Conservation (phyloP, 2,113 vertebrate genomes). For the Hippocampus guttulatus region DNA sequence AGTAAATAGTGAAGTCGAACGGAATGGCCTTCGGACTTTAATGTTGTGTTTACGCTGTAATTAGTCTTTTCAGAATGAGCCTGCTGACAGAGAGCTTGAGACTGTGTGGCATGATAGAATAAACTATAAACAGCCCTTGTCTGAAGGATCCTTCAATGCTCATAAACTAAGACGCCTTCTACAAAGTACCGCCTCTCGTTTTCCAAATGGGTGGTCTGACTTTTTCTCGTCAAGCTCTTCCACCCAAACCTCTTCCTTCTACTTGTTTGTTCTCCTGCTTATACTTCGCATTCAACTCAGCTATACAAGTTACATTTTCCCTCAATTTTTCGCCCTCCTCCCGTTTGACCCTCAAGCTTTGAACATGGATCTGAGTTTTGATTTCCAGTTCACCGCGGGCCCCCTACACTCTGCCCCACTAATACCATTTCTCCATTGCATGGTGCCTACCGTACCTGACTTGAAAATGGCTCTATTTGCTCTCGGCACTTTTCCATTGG, state of each 20-base stretch:
- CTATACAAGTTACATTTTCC: slow-evolving; percentile 25
- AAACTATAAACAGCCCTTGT: slow-evolving; percentile 67
- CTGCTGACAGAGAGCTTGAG: slow-evolving; percentile 71
- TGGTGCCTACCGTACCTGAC: neutral
- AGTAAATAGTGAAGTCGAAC: slow-evolving; percentile 67
- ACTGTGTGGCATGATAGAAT: slow-evolving; percentile 65
- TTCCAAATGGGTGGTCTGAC: slow-evolving; percentile 67
- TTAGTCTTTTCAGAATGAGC: slow-evolving; percentile 72
- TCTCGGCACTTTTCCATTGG: neutral
- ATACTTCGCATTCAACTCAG: slow-evolving; percentile 19
- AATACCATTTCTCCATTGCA: neutral
- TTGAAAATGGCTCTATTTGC: neutral
- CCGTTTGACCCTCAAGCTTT: slow-evolving; percentile 46
- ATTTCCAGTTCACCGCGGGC: slow-evolving; percentile 82
- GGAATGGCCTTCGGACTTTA: slow-evolving; percentile 71
- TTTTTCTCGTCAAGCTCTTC: slow-evolving; percentile 37
- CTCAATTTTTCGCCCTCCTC: slow-evolving; percentile 22
- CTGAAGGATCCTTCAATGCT: slow-evolving; percentile 73
- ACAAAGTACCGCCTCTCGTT: slow-evolving; percentile 68
- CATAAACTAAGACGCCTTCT: slow-evolving; percentile 67
- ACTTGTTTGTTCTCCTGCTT: slow-evolving; percentile 39
- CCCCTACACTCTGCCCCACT: slow-evolving; percentile 70
- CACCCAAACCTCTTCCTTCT: slow-evolving; percentile 8
- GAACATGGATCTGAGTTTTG: slow-evolving; percentile 68
- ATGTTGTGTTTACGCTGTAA: slow-evolving; percentile 91